Evolutionary conservation across 2,888 invertebrate species (phyloP).

Genomic region (Zygaena filipendulae): DNA sequence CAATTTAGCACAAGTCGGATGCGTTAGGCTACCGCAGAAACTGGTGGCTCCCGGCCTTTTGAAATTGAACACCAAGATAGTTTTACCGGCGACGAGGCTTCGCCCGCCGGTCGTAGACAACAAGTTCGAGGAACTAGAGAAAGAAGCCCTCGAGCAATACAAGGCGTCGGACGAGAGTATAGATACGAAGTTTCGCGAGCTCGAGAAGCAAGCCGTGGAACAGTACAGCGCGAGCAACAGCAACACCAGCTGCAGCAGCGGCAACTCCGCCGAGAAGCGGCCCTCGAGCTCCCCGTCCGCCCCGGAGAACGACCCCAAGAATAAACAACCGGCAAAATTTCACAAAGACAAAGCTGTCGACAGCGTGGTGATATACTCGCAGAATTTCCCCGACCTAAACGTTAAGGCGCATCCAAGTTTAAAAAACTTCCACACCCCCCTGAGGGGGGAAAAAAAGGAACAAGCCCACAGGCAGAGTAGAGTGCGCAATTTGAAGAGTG

Average conservation of each 20-base stretch:
- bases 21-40: conserved; percentile 45
- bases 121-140: conserved; percentile 67
- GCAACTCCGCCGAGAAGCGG: conserved; percentile 43
- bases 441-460: conserved; percentile 65
- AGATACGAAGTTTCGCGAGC: conserved; percentile 69
- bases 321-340: conserved; percentile 43
- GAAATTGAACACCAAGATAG: conserved; percentile 50
- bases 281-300: conserved; percentile 26
- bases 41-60: conserved; percentile 45
- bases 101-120: conserved; percentile 41
- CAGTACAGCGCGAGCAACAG: conserved; percentile 70
- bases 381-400: conserved; percentile 56
- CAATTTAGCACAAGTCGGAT: conserved; percentile 31
- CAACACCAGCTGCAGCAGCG: conserved; percentile 59
- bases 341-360: conserved; percentile 50
- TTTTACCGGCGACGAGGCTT: conserved; percentile 36
- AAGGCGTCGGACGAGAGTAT: conserved; percentile 69
- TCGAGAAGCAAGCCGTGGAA: conserved; percentile 74
- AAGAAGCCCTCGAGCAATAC: conserved; percentile 69
- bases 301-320: conserved; percentile 29
- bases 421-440: conserved; percentile 67
- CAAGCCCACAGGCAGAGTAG: conserved; percentile 39
- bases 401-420: conserved; percentile 46
- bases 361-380: conserved; percentile 55
- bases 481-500: conserved; percentile 34